These are phyloP conservation scores for Sebastes dallii DNA, from an alignment of 2,797 vertebrate genomes.

Conservation along the genomic window DNA sequence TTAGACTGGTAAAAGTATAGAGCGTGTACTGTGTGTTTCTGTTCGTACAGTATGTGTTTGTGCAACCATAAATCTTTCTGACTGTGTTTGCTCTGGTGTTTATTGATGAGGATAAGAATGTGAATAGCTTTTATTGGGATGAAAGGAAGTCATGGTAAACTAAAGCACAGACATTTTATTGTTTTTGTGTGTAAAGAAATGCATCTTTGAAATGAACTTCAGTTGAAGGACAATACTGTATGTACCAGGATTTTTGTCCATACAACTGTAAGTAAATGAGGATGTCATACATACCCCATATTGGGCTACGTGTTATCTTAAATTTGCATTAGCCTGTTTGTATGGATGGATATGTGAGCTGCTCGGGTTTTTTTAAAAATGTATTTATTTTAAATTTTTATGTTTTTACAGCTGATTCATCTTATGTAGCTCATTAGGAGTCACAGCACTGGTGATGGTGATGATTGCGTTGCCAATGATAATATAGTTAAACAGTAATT, in stretches of 20 bases:
- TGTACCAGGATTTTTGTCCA: neutral
- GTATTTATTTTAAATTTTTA: neutral
- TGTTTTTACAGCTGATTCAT: neutral
- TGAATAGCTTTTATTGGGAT: conserved; percentile 6
- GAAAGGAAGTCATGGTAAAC: neutral
- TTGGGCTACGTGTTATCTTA: neutral
- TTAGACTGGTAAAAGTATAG: neutral
- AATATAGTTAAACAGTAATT: conserved; percentile 2
- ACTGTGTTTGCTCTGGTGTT: conserved; percentile 3
- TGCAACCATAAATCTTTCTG: neutral
- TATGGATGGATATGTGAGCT: neutral
- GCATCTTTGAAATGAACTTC: neutral
- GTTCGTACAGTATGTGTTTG: neutral
- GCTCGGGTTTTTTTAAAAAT: neutral
- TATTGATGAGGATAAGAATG: neutral
- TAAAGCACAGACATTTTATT: neutral
- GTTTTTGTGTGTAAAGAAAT: neutral
- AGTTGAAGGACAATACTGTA: neutral
- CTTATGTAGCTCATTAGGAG: neutral
- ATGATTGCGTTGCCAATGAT: neutral
- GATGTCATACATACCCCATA: neutral
- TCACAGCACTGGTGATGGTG: neutral
- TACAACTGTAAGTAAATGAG: neutral
- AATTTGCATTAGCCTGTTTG: neutral
- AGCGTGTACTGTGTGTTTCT: neutral